Percentiles rank a stretch among this genome's conserved stretches.
phyloP scores from a whole-genome alignment of 2,888 invertebrate species.

The Sthenelais limicola region DNA sequence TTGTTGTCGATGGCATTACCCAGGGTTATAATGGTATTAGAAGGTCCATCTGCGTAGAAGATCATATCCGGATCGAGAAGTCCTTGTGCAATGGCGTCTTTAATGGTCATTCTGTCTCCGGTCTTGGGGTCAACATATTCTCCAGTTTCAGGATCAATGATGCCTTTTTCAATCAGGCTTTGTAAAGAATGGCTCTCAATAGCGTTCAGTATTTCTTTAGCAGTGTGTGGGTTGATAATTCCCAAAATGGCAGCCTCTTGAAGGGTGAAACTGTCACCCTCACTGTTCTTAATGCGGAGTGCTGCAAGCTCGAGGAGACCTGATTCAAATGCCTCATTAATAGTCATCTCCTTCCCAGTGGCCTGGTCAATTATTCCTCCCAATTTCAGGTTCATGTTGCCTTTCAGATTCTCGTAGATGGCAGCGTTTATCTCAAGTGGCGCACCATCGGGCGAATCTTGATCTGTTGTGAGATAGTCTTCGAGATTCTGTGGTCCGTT shows the following conservation, averaged over 20 bases:
- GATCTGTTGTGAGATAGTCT: background rate
- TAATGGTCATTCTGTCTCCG: slow-evolving; percentile 70
- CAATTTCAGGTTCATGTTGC: slow-evolving; percentile 57
- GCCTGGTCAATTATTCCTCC: slow-evolving; percentile 59
- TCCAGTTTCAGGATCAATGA: slow-evolving; percentile 73
- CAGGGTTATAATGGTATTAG: slow-evolving; percentile 52
- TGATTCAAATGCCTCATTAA: slow-evolving; percentile 64
- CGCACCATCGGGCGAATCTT: background rate
- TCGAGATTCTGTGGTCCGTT: background rate
- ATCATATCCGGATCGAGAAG: slow-evolving; percentile 62
- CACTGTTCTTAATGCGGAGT: slow-evolving; percentile 38
- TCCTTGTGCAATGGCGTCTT: slow-evolving; percentile 63
- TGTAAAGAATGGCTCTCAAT: slow-evolving; percentile 62
- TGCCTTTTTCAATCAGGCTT: slow-evolving; percentile 65
- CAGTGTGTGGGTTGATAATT: slow-evolving; percentile 58
- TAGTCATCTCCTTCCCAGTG: slow-evolving; percentile 59
- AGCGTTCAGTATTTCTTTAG: slow-evolving; percentile 60
- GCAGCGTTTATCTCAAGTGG: slow-evolving; percentile 38
- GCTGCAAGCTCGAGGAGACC: slow-evolving; percentile 62
- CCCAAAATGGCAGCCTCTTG: slow-evolving; percentile 59
- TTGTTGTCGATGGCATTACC: slow-evolving; percentile 61
- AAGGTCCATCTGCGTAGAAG: slow-evolving; percentile 60
- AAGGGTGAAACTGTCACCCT: slow-evolving; percentile 48
- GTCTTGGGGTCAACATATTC: slow-evolving; percentile 72
- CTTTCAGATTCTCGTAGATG: slow-evolving; percentile 58